Percentiles rank a stretch among this genome's conserved stretches.
Conservation (phyloP, 2,888 invertebrate genomes). For the Lobophora halterata region DNA sequence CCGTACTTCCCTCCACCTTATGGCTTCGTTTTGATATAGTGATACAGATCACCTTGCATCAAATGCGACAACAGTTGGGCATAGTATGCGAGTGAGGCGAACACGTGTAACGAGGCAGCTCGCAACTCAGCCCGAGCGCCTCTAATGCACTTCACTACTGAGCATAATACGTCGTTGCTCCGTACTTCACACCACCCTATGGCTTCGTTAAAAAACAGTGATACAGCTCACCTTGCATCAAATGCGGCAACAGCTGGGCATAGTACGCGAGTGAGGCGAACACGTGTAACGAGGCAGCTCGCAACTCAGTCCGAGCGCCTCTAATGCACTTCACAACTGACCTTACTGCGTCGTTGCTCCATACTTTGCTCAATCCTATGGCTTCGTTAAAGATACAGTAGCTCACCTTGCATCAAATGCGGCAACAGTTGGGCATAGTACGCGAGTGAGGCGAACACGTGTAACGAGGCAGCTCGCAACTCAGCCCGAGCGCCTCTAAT, state of each 20-base stretch:
- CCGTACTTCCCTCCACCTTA: no score
- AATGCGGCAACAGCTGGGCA: slow-evolving; percentile 57
- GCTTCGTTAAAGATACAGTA: neutral
- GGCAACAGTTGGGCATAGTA: slow-evolving; percentile 57
- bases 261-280: slow-evolving; percentile 55
- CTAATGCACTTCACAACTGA: slow-evolving; percentile 40
- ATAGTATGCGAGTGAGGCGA: slow-evolving; percentile 54
- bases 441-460: slow-evolving; percentile 53
- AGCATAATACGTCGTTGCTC: no score
- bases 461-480: slow-evolving; percentile 57
- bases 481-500: slow-evolving; percentile 42
- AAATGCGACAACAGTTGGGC: slow-evolving; percentile 60
- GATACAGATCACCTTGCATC: slow-evolving; percentile 58
- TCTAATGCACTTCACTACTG: no score
- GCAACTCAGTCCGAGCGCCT: slow-evolving; percentile 47
- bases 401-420: slow-evolving; percentile 58
- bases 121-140: no score
- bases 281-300: slow-evolving; percentile 57
- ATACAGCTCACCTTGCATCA: slow-evolving; percentile 61
- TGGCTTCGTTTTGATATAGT: no score
- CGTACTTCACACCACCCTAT: no score
- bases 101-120: no score
- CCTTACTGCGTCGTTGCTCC: slow-evolving; percentile 45
- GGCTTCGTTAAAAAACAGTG: no score
- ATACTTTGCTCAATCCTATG: slow-evolving; percentile 33